Base-by-base conservation (phyloP, 2,797 vertebrate species). In the Myripristis murdjan region DNA sequence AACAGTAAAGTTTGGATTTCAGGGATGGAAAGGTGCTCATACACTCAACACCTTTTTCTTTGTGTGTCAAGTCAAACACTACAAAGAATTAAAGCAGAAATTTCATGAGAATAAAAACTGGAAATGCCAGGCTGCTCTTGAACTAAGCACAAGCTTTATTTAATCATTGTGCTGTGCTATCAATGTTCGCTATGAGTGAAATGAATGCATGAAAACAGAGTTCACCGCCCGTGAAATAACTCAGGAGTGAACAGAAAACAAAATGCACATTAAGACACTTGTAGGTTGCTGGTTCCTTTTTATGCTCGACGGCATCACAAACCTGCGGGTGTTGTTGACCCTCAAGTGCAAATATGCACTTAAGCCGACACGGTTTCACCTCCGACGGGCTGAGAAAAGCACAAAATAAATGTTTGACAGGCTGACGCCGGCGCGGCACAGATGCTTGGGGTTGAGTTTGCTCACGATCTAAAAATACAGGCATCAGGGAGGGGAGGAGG, bases 21-120 rank as follows among this genome's bases (percentile, higher is more conserved):
- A 59, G 52, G 28, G 53, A 64, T 16, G 54, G 6, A 39, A 23
- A 64, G 46, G 57, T 44, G 56, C 23, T 54, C 46, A 39, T n/a
- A 46, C 47, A 43, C 12, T 28, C 58, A 48, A 43, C 59, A n/a
- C 18, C 3, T n/a, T 71, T 28, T 39, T 28, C 39, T 5, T 47
- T 18, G n/a, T 1, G 18, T 31, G 55, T 46, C 22, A n/a, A 31
- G 15, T 6, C 18, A n/a, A n/a, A 44, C 0, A 47, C 33, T 39
- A 8, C 47, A 2, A 67, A 46, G 49, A 35, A 5, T 35, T 35
- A 6, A 35, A 35, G 6, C n/a, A 20, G 1, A 20, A 35, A 1
- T 10, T n/a, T n/a, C n/a, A n/a, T n/a, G n/a, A n/a, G n/a, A n/a
- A 10, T 5, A 33, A 10, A 12, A 39, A 39, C 37, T 10, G 6